Percentiles rank a stretch among this genome's conserved stretches.
Conservation (phyloP, 2,888 invertebrate genomes). For the Drosophila pseudotalamancana region DNA sequence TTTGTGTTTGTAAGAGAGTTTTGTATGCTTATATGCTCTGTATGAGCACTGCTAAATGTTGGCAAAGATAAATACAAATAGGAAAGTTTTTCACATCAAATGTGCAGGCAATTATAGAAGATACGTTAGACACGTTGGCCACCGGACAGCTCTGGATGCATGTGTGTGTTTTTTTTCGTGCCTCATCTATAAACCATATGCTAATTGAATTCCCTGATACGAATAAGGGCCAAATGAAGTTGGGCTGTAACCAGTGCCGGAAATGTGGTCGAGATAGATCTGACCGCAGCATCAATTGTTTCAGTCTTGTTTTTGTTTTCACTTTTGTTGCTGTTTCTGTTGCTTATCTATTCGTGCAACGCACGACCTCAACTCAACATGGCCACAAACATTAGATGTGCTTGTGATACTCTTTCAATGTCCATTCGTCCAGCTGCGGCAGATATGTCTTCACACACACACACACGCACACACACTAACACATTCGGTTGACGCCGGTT, state of each 20-base stretch:
- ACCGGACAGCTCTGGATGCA: neutral
- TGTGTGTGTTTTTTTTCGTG: conserved; percentile 1
- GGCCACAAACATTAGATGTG: conserved; percentile 64
- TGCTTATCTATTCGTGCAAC: neutral
- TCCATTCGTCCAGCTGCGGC: conserved; percentile 44
- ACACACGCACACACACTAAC: neutral
- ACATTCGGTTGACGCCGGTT: conserved; percentile 43
- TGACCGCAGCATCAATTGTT: conserved; percentile 28
- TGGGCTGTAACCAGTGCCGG: conserved; percentile 11
- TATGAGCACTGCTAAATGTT: conserved; percentile 36
- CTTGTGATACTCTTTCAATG: conserved; percentile 44
- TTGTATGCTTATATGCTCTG: conserved; percentile 3
- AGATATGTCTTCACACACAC: neutral
- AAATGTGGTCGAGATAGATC: conserved; percentile 9
- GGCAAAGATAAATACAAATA: conserved; percentile 66
- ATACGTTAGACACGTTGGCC: neutral
- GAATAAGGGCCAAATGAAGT: conserved; percentile 43
- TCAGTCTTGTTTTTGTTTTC: neutral
- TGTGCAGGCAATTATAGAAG: conserved; percentile 18
- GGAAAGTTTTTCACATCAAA: conserved; percentile 45
- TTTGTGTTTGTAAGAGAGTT: neutral
- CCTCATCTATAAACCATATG: conserved; percentile 70
- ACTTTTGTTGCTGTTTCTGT: neutral
- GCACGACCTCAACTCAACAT: conserved; percentile 28
- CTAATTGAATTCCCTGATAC: conserved; percentile 72